phyloP scores from a whole-genome alignment of 2,113 vertebrate genomes.

The Lathamus discolor region DNA sequence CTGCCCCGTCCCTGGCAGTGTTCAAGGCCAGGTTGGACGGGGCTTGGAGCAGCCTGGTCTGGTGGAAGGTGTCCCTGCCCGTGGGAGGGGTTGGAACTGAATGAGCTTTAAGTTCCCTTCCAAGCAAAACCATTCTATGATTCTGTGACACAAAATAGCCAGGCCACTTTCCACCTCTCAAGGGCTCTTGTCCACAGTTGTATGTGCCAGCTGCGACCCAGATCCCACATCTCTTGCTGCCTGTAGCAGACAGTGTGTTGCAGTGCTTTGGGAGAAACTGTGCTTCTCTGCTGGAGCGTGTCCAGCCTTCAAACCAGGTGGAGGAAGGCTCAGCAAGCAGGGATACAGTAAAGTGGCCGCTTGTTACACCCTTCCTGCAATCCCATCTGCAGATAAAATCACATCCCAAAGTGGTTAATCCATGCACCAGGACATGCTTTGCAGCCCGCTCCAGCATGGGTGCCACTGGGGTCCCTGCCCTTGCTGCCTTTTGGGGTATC shows the following conservation, averaged over 20 bases:
- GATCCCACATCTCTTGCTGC: background rate
- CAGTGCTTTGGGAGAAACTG: background rate
- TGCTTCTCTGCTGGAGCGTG: background rate
- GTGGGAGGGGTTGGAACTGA: background rate
- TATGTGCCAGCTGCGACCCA: background rate
- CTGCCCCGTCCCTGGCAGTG: background rate
- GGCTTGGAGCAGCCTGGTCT: background rate
- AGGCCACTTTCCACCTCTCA: background rate
- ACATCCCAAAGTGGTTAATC: background rate
- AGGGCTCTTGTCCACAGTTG: background rate
- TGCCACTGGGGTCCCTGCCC: background rate
- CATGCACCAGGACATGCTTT: fast-evolving
- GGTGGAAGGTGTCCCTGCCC: background rate
- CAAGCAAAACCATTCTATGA: background rate
- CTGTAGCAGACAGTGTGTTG: background rate
- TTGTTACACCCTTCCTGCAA: fast-evolving
- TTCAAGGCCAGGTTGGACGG: background rate
- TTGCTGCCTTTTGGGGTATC: background rate
- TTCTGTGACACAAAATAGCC: background rate
- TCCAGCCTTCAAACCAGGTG: background rate
- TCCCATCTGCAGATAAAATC: background rate
- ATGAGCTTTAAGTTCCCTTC: background rate
- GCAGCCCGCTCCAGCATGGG: fast-evolving
- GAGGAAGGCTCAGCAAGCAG: background rate
- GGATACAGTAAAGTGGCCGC: background rate